Evolutionary conservation across 2,113 vertebrate species (phyloP), one percentile per base, ranked within the genome.

Genomic region (Lampris megalopsis): DNA sequence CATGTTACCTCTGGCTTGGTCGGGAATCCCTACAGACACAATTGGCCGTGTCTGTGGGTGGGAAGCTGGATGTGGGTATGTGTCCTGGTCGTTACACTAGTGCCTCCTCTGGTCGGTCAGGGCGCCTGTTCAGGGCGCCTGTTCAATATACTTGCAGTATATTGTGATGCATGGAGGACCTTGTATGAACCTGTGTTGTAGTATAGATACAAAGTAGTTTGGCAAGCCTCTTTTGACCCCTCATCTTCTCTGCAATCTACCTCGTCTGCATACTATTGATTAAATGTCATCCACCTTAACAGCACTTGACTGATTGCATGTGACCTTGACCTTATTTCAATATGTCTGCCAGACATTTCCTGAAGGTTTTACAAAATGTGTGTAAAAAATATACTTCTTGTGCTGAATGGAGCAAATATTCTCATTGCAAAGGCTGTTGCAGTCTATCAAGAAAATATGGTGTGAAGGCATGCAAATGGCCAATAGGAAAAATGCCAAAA

Each of bases 181-280:
- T 7, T 45, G 43, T 45, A 45, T 45, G 43, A 45, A 45, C 4
- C 43, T 45, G 43, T 45, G 43, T 45, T 45, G 24, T 24, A 24
- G 24, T 24, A 24, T 24, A 45, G 43, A 45, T 45, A 45, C 7
- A 7, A 45, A 45, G 7, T 2, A 7, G 43, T 4, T 53, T n/a
- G 56, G 36, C 10, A 37, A 5, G 56, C 56, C 56, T 9, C 56
- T 58, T 24, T 6, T 58, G 35, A 58, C 56, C 56, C 8, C 56
- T 38, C n/a, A 13, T 58, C 24, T 58, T 36, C 56, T 36, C 9
- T 7, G 1, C 59, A 61, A 42, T 41, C 10, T 9, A 1, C 5
- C 59, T 42, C 59, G 4, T 58, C 56, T 58, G 56, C 24, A 58
- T 58, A 58, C 35, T 38, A 41, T 41, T n/a, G 59, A 61, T 61